Evolutionary conservation across 1,140 invertebrate species (phyloP).

Genomic region (Brevipalpus yothersi): DNA sequence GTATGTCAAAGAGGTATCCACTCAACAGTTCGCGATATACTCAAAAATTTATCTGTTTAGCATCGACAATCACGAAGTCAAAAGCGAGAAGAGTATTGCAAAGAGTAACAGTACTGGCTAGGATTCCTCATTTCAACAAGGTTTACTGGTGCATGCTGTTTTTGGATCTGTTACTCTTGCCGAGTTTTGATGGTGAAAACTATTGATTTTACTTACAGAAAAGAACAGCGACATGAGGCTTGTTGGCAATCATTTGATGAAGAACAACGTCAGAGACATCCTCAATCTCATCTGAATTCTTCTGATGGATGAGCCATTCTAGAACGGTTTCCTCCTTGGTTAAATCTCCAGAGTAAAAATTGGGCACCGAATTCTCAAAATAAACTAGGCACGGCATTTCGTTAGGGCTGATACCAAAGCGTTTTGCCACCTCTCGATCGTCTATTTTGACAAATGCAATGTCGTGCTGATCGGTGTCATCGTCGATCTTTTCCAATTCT

Average conservation of each 20-base stretch:
- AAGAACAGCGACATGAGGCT: slow-evolving; percentile 40
- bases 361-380: slow-evolving; percentile 62
- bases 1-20: too few species aligned
- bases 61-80: too few species aligned
- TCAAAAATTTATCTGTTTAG: too few species aligned
- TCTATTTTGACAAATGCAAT: slow-evolving; percentile 17
- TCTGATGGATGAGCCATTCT: slow-evolving; percentile 16
- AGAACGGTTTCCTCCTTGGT: slow-evolving; percentile 17
- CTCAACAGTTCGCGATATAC: too few species aligned
- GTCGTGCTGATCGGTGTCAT: slow-evolving; percentile 64
- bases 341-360: slow-evolving; percentile 35
- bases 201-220: slow-evolving; percentile 46
- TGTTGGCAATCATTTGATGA: background rate
- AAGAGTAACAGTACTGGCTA: too few species aligned
- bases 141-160: too few species aligned
- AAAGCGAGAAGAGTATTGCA: too few species aligned
- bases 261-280: slow-evolving; percentile 69
- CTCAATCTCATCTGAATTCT: slow-evolving; percentile 73
- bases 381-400: slow-evolving; percentile 76
- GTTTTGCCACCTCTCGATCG: slow-evolving; percentile 53
- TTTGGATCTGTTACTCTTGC: too few species aligned
- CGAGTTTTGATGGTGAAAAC: too few species aligned
- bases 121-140: too few species aligned
- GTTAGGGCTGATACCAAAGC: slow-evolving; percentile 50
- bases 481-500: slow-evolving; percentile 80